Evolutionary conservation across 2,797 vertebrate genomes (phyloP).

Genomic region (Gouania willdenowi): DNA sequence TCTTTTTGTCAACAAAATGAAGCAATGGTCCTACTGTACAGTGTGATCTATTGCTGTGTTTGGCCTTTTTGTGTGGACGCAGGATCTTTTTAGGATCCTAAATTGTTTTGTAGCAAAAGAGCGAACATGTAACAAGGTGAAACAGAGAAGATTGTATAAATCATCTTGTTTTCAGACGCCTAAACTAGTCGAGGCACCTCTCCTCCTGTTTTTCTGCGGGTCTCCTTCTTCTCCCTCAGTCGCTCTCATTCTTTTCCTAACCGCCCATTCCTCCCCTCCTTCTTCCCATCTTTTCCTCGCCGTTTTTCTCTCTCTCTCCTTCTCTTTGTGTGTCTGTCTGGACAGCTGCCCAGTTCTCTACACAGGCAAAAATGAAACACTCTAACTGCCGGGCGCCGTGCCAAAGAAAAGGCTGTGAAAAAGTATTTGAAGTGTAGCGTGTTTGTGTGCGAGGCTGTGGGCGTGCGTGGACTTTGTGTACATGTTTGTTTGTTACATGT

Average conservation of each 20-base stretch:
- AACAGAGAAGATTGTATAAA: slow-evolving; percentile 76
- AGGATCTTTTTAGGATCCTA: no score
- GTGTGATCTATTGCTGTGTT: no score
- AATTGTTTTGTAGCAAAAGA: no score
- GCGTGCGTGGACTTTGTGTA: slow-evolving; percentile 28
- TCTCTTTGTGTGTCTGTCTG: slow-evolving; percentile 80
- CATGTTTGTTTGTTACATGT: slow-evolving; percentile 36
- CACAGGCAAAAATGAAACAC: slow-evolving; percentile 81
- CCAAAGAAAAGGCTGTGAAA: slow-evolving; percentile 79
- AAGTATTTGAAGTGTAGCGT: slow-evolving; percentile 76
- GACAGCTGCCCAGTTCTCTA: slow-evolving; percentile 98
- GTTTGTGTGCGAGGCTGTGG: slow-evolving; percentile 45
- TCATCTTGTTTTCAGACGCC: slow-evolving; percentile 75
- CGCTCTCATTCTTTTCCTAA: slow-evolving; percentile 57
- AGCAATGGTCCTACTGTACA: no score
- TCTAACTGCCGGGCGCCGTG: slow-evolving; percentile 76
- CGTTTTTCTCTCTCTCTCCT: slow-evolving; percentile 22
- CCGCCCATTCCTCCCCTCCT: slow-evolving; percentile 10
- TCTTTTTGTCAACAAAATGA: no score
- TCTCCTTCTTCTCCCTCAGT: slow-evolving; percentile 42
- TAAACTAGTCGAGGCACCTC: slow-evolving; percentile 65
- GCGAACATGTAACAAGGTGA: slow-evolving; percentile 27
- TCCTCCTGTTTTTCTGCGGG: slow-evolving; percentile 62
- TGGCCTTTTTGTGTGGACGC: no score
- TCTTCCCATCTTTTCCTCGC: slow-evolving; percentile 7